Evolutionary conservation across 2,113 vertebrate species (phyloP).

Genomic region (Notarius lentiginosus): DNA sequence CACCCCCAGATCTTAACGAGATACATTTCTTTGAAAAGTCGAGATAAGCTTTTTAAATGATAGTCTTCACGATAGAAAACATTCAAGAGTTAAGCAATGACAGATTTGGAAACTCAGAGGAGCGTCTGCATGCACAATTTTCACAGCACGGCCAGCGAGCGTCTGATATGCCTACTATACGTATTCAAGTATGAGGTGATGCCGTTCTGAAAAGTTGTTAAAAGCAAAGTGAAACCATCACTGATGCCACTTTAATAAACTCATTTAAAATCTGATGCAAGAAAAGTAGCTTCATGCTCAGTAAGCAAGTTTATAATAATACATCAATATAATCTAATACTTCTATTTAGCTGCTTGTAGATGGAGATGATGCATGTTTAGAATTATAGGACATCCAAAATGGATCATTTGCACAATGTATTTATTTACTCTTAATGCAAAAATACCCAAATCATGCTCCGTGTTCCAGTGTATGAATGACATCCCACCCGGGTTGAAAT

Average conservation of each 20-base stretch:
- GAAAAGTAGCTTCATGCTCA: neutral
- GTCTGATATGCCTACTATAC: neutral
- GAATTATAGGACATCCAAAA: neutral
- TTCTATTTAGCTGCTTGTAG: neutral
- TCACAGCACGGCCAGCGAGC: too few species aligned
- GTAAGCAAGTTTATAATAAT: neutral
- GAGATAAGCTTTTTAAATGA: too few species aligned
- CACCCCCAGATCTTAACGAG: too few species aligned
- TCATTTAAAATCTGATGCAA: neutral
- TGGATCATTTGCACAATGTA: neutral
- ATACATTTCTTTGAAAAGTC: too few species aligned
- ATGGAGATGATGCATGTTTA: neutral
- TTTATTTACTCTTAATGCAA: neutral
- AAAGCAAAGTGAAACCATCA: neutral
- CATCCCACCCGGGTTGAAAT: neutral
- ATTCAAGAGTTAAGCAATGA: too few species aligned
- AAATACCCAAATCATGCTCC: neutral
- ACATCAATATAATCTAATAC: neutral
- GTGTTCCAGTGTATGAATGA: neutral
- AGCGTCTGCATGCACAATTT: too few species aligned
- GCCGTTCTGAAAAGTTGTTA: neutral
- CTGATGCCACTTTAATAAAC: neutral
- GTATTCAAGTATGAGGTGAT: neutral
- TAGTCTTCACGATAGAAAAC: too few species aligned
- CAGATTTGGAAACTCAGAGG: too few species aligned